phyloP scores from a whole-genome alignment of 2,888 invertebrate species.

The Drosophila formosana region DNA sequence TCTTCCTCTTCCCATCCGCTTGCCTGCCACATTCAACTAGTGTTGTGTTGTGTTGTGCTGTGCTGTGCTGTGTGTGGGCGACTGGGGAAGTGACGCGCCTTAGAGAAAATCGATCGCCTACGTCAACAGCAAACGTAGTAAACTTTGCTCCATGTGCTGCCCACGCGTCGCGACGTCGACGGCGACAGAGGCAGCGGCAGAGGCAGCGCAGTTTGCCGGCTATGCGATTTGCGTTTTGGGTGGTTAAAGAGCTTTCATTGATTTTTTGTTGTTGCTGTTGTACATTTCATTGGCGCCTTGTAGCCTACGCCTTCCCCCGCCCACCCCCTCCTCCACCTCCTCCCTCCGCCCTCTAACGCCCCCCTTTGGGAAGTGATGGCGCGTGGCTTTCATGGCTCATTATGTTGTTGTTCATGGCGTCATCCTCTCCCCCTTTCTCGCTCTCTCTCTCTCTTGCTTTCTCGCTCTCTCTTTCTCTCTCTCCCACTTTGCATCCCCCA shows the following conservation, averaged over 20 bases:
- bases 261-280: slow-evolving; percentile 39
- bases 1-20: not conserved
- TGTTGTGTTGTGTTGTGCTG: slow-evolving; percentile 56
- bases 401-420: slow-evolving; percentile 42
- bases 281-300: slow-evolving; percentile 56
- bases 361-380: slow-evolving; percentile 48
- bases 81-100: slow-evolving; percentile 43
- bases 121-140: slow-evolving; percentile 76
- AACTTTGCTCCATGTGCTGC: slow-evolving; percentile 35
- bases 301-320: slow-evolving; percentile 36
- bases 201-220: slow-evolving; percentile 23
- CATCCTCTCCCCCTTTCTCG: slow-evolving; percentile 55
- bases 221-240: slow-evolving; percentile 19
- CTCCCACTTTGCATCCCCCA: slow-evolving; percentile 42
- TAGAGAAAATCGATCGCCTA: slow-evolving; percentile 73
- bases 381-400: slow-evolving; percentile 72
- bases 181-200: not conserved
- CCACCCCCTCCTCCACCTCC: not conserved
- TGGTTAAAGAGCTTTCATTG: slow-evolving; percentile 61
- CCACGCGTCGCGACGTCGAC: slow-evolving; percentile 34
- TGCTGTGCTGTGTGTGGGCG: slow-evolving; percentile 28
- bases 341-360: not conserved
- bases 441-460: slow-evolving; percentile 62
- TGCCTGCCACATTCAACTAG: slow-evolving; percentile 68
- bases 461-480: not conserved